phyloP scores from a whole-genome alignment of 2,113 vertebrate genomes.

The Anarrhichthys ocellatus region DNA sequence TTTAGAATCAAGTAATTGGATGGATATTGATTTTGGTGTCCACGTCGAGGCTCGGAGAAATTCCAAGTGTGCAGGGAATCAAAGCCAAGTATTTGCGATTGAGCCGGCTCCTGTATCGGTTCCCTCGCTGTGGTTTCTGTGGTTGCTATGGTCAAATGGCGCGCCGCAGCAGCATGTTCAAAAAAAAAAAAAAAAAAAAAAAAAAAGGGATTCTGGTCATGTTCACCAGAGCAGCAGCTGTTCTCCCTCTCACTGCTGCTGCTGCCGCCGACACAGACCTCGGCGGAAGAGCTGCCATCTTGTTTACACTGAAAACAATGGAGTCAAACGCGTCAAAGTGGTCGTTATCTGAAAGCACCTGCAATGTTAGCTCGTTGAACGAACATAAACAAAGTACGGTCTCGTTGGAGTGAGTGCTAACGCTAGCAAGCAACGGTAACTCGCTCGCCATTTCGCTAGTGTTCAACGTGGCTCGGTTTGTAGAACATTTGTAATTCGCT shows the following conservation, averaged over 20 bases:
- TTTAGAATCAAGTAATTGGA: constrained; percentile 63
- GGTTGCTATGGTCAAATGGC: neutral
- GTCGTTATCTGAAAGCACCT: neutral
- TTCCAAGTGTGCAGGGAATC: constrained; percentile 27
- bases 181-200: neutral
- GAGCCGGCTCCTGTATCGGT: neutral
- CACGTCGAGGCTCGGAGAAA: constrained; percentile 18
- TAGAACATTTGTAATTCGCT: neutral
- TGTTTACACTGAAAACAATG: neutral
- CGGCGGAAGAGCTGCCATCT: neutral
- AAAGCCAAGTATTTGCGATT: constrained; percentile 10
- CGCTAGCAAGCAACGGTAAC: neutral
- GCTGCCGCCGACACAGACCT: neutral
- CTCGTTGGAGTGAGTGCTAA: neutral
- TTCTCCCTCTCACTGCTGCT: neutral
- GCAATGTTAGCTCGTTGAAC: neutral
- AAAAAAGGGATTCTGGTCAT: no score
- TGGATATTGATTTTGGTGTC: constrained; percentile 66
- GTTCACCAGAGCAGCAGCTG: neutral
- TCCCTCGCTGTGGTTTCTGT: neutral
- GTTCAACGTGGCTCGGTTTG: neutral
- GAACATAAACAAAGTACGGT: neutral
- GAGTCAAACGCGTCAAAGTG: no score
- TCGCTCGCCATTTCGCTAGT: neutral
- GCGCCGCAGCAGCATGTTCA: neutral